Evolutionary conservation across 2,888 invertebrate genomes (phyloP), one percentile per base, ranked within the genome.

Genomic region (Asteroscopus sphinx): DNA sequence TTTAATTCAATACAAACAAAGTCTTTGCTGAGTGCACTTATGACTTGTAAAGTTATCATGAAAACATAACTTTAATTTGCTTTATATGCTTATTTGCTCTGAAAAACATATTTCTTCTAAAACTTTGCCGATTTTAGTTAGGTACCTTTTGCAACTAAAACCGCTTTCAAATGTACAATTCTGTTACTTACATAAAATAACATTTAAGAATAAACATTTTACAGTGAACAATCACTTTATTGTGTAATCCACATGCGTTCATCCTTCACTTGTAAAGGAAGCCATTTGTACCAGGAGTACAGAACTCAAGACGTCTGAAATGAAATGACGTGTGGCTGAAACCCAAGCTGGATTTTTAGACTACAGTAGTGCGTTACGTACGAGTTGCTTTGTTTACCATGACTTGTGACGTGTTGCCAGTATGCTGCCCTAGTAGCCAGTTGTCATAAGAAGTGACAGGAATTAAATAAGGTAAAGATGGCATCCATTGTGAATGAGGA

Each of bases 291-390:
- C 26, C 17, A 17, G 15, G 25, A n/a, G n/a, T n/a, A n/a, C n/a
- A n/a, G n/a, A n/a, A 42, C 28, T 15, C 40, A 65, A 45, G 57
- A 41, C 44, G 16, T 56, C 16, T 47, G n/a, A 33, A 41, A 44
- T 56, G 39, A 64, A 70, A 65, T 65, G 66, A 48, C 47, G 32
- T 40, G 66, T 36, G 12, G 35, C 55, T 42, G 17, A 28, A 28
- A 36, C 9, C 13, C 42, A n/a, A 32, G 25, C 46, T 9, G 40
- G 64, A 32, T 36, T 69, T 52, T 69, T 40, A 37, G 46, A 59
- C 25, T 30, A 39, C 9, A 25, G 21, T 8, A 28, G 26, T 17
- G 21, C 15, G 28, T 9, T 30, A 37, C 33, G 33, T 28, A 36
- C n/a, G 21, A 46, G 28, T 17, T 21, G 37, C 65, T 70, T 70